Percentiles rank a stretch among this genome's conserved stretches.
These are phyloP conservation scores for Blera fallax DNA, from an alignment of 2,888 invertebrate species.

Conservation along the genomic window DNA sequence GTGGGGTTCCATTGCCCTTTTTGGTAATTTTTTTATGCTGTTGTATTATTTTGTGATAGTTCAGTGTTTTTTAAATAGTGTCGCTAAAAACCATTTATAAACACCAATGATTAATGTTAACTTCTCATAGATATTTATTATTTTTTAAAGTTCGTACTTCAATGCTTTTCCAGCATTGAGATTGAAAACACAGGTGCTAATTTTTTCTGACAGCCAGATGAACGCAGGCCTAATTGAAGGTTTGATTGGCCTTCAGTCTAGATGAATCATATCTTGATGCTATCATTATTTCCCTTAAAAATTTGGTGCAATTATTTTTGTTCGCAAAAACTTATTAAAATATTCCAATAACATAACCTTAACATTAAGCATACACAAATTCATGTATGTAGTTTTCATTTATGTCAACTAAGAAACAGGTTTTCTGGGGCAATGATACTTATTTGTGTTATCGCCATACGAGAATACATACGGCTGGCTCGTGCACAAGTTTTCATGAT, in stretches of 20 bases:
- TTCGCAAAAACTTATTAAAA: neutral
- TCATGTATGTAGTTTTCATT: neutral
- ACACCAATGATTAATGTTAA: too few relatives aligned
- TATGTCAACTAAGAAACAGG: slow-evolving; percentile 12
- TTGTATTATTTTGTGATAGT: too few relatives aligned
- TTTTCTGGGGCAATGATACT: neutral
- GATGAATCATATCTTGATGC: neutral
- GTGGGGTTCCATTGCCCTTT: too few relatives aligned
- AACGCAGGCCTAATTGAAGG: neutral
- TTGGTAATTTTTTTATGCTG: too few relatives aligned
- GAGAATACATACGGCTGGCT: neutral
- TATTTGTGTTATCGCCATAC: neutral
- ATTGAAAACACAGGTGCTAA: neutral
- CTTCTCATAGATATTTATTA: too few relatives aligned
- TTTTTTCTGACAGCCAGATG: neutral
- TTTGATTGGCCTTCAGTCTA: neutral
- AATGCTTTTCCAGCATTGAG: too few relatives aligned
- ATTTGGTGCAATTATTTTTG: neutral
- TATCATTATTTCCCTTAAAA: neutral
- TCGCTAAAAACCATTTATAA: too few relatives aligned
- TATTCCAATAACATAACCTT: neutral
- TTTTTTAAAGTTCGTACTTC: neutral
- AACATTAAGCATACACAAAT: neutral
- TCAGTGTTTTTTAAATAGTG: too few relatives aligned
- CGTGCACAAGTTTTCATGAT: neutral